phyloP scores from a whole-genome alignment of 2,888 invertebrate species.

The Tineola bisselliella region DNA sequence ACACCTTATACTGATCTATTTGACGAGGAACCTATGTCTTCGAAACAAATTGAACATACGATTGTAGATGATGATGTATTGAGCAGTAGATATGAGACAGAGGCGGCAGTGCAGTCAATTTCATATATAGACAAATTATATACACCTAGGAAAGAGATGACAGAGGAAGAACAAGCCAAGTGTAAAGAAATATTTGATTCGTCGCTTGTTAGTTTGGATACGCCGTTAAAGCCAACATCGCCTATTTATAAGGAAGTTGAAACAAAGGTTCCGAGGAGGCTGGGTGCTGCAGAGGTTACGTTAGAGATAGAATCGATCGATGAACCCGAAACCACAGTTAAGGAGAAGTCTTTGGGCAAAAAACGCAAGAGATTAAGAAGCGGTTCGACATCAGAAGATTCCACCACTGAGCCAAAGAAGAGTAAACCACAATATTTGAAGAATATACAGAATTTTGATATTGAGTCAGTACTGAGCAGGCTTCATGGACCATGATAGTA shows the following conservation, averaged over 20 bases:
- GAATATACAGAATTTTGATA: constrained; percentile 56
- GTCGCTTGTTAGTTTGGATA: constrained; percentile 54
- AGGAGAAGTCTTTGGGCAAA: constrained; percentile 27
- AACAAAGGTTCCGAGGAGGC: constrained; percentile 16
- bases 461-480: constrained; percentile 55
- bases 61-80: not conserved
- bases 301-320: constrained; percentile 38
- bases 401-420: constrained; percentile 34
- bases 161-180: constrained; percentile 27
- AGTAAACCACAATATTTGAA: constrained; percentile 42
- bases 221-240: constrained; percentile 41
- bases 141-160: constrained; percentile 46
- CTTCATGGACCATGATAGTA: constrained; percentile 54
- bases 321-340: constrained; percentile 22
- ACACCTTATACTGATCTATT: constrained; percentile 33
- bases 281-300: constrained; percentile 30
- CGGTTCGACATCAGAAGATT: constrained; percentile 32
- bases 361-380: constrained; percentile 44
- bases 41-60: not conserved
- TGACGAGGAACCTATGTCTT: constrained; percentile 29
- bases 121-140: constrained; percentile 40
- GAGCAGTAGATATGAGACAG: constrained; percentile 30
- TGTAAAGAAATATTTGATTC: constrained; percentile 57
- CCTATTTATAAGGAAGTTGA: constrained; percentile 20
- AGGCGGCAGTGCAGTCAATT: constrained; percentile 47